phyloP scores from a whole-genome alignment of 2,888 invertebrate species.

The Mythimna impura region DNA sequence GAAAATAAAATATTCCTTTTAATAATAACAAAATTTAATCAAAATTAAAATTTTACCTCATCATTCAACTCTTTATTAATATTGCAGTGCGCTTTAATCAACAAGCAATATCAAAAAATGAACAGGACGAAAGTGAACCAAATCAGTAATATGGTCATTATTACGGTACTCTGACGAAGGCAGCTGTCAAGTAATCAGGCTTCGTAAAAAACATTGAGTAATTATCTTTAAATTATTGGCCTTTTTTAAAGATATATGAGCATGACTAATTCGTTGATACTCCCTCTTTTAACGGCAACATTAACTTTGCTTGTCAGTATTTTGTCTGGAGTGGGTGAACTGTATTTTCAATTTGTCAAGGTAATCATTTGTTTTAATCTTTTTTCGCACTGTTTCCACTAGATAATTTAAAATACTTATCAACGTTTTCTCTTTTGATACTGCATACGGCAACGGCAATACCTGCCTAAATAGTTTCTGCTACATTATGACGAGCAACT shows the following conservation, averaged over 20 bases:
- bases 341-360: constrained; percentile 3
- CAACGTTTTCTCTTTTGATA: not conserved
- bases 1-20: not conserved
- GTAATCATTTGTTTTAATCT: not conserved
- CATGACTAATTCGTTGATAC: constrained; percentile 26
- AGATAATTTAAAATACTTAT: not conserved
- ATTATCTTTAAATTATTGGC: constrained; percentile 51
- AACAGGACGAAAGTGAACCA: constrained; percentile 21
- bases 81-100: constrained; percentile 9
- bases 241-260: constrained; percentile 30
- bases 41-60: not conserved
- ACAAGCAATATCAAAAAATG: constrained; percentile 13
- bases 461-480: too few relatives aligned
- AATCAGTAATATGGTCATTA: constrained; percentile 55
- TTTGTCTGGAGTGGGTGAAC: not conserved
- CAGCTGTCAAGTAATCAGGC: constrained; percentile 44
- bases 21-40: not conserved
- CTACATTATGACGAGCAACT: not conserved
- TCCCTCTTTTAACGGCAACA: not conserved
- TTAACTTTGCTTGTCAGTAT: not conserved
- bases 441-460: not conserved
- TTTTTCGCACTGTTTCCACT: not conserved
- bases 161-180: constrained; percentile 59
- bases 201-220: constrained; percentile 48
- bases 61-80: not conserved